These are phyloP conservation scores for Lottia gigantea DNA, from an alignment of 2,888 invertebrate genomes.

Conservation along the genomic window DNA sequence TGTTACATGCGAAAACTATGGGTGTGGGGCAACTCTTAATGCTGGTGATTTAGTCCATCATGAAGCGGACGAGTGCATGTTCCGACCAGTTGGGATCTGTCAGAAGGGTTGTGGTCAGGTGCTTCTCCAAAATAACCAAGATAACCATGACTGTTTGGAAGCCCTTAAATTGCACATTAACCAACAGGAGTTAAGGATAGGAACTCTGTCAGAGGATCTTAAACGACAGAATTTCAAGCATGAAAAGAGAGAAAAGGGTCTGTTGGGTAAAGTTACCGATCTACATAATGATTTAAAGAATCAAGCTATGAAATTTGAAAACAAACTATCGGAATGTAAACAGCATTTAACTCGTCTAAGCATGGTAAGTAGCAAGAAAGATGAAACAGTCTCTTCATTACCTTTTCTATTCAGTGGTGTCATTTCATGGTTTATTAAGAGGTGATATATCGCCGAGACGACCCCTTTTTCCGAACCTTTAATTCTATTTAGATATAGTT, in stretches of 20 bases:
- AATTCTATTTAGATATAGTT: no score
- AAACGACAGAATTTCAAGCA: conserved; percentile 32
- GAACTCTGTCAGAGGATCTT: conserved; percentile 40
- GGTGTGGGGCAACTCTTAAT: conserved; percentile 40
- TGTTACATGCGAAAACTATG: conserved; percentile 42
- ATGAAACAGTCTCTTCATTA: background rate
- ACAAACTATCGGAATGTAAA: conserved; percentile 31
- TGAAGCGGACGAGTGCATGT: conserved; percentile 42
- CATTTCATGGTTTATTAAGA: background rate
- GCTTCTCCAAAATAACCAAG: conserved; percentile 31
- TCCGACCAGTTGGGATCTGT: conserved; percentile 49
- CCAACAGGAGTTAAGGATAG: conserved; percentile 42
- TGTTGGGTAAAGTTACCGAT: conserved; percentile 39
- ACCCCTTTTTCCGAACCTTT: background rate
- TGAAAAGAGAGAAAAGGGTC: conserved; percentile 42
- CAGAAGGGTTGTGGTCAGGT: conserved; percentile 48
- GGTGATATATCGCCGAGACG: background rate
- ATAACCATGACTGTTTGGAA: conserved; percentile 45
- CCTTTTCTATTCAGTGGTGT: background rate
- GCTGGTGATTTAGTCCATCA: conserved; percentile 37
- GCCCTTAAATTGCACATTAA: conserved; percentile 40
- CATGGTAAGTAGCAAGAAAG: background rate
- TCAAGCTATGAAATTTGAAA: conserved; percentile 45
- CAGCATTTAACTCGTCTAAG: background rate
- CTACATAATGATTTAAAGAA: conserved; percentile 44